These are phyloP conservation scores for Brachirus orientalis DNA, from an alignment of 2,113 vertebrate genomes.

Conservation along the genomic window DNA sequence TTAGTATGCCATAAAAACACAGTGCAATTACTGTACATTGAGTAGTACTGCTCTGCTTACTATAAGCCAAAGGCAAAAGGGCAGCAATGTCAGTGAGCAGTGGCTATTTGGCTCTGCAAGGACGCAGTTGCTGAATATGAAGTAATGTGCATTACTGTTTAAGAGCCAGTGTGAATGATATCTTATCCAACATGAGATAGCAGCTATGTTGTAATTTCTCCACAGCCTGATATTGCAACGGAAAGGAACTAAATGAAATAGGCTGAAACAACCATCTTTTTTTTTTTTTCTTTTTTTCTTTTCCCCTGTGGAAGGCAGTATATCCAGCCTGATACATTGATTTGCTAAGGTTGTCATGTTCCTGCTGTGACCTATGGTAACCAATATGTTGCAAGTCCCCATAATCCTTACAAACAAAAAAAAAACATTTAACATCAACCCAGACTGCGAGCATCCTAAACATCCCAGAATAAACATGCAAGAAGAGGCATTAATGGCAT, in stretches of 20 bases:
- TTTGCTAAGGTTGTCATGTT: not conserved
- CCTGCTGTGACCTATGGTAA: conserved; percentile 25
- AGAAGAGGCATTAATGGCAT: too few species aligned
- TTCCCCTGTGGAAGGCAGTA: conserved; percentile 17
- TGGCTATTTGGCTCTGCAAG: conserved; percentile 28
- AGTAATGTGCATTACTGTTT: conserved; percentile 15
- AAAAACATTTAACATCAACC: conserved; percentile 54
- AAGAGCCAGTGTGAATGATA: conserved; percentile 50
- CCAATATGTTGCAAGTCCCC: conserved; percentile 30
- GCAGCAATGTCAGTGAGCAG: conserved; percentile 26
- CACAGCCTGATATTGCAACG: conserved; percentile 18
- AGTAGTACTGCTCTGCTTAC: conserved; percentile 6
- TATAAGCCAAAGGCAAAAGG: not conserved
- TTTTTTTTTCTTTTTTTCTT: conserved; percentile 27
- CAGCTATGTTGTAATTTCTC: conserved; percentile 27
- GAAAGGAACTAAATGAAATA: conserved; percentile 21
- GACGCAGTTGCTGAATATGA: conserved; percentile 44
- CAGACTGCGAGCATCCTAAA: conserved; percentile 34
- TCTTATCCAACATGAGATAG: conserved; percentile 36
- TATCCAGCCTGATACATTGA: not conserved
- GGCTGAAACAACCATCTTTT: conserved; percentile 27
- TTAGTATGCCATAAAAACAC: conserved; percentile 28
- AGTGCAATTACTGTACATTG: conserved; percentile 27
- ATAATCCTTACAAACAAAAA: conserved; percentile 49
- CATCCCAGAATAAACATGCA: conserved; percentile 57